Conservation (phyloP, 1,140 invertebrate species). For the Camponotus vicinus region DNA sequence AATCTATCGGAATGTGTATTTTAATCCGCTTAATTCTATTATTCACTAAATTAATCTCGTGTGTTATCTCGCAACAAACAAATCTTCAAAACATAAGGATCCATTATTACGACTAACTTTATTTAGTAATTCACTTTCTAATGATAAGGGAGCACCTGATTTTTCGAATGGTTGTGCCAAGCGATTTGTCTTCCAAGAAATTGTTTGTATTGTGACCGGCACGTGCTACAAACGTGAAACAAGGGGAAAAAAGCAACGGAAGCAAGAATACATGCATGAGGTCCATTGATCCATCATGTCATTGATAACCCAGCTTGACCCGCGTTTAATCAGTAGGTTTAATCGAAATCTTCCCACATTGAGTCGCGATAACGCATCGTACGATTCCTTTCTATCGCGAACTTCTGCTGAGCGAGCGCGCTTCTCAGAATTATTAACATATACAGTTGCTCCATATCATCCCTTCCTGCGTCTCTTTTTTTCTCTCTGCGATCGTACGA, state of each 20-base stretch:
- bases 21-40: background rate
- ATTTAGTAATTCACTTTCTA: background rate
- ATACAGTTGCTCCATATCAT: background rate
- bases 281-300: background rate
- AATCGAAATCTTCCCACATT: constrained; percentile 63
- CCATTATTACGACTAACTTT: background rate
- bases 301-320: constrained; percentile 54
- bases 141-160: background rate
- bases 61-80: background rate
- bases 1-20: background rate
- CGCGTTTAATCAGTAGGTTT: constrained; percentile 33
- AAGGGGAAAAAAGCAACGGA: background rate
- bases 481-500: constrained; percentile 29
- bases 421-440: background rate
- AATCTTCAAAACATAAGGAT: background rate
- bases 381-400: constrained; percentile 39
- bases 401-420: background rate
- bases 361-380: constrained; percentile 63
- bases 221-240: constrained; percentile 28
- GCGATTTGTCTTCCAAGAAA: background rate
- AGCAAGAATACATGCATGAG: background rate
- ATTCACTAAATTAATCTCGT: background rate
- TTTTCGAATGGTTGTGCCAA: background rate
- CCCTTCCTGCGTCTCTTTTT: background rate
- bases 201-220: constrained; percentile 26